A percentile compares a stretch with the other conserved stretches of the same genome.
Evolutionary conservation across 64 coral and sea anemone species (phyloP).

Genomic region (Montipora foliosa): DNA sequence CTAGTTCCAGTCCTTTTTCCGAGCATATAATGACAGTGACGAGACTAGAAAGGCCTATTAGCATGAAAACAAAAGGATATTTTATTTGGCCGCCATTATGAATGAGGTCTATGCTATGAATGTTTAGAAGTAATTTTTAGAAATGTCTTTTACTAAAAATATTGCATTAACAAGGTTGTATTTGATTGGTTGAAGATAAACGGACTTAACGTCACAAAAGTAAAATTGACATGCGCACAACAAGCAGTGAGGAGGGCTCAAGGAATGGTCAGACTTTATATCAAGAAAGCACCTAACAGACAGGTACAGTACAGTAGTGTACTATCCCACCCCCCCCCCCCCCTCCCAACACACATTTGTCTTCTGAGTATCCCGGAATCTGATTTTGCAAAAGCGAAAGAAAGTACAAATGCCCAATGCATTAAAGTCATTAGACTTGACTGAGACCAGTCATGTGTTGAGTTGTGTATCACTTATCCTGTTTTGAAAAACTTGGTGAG

Average conservation of each 20-base stretch:
- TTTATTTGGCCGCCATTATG: not conserved
- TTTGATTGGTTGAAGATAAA: constrained; percentile 52
- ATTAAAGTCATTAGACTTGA: no score
- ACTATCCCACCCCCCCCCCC: not conserved
- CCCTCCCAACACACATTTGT: not conserved
- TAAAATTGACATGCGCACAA: constrained; percentile 13
- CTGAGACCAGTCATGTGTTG: no score
- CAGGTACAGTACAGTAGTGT: not conserved
- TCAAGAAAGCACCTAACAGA: constrained; percentile 15
- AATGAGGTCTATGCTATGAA: not conserved
- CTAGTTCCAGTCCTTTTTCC: no score
- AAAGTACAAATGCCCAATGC: no score
- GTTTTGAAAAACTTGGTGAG: no score
- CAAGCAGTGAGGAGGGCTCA: constrained; percentile 3
- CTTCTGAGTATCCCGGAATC: no score
- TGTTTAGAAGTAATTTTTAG: not conserved
- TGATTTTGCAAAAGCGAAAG: no score
- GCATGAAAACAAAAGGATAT: no score
- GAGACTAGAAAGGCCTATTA: no score
- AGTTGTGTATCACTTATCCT: no score
- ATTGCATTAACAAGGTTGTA: not conserved
- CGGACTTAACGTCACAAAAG: not conserved
- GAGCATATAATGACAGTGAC: no score
- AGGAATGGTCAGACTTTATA: constrained; percentile 32
- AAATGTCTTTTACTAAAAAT: not conserved